phyloP scores from a whole-genome alignment of 2,888 invertebrate genomes.

The Smittia sp. region DNA sequence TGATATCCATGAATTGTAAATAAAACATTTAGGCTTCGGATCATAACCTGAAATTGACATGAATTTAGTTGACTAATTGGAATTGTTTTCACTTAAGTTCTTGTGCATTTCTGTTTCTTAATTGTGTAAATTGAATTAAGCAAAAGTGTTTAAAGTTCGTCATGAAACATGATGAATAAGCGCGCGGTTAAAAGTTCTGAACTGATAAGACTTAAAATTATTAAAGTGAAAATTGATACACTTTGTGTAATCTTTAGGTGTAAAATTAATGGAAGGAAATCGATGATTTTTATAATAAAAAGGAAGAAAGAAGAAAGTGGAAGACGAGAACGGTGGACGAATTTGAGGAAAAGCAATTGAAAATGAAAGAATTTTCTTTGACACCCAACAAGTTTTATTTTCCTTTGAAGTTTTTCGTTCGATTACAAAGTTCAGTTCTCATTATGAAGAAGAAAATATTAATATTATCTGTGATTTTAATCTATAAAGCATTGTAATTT shows the following conservation, averaged over 20 bases:
- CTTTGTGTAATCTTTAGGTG: slow-evolving; percentile 12
- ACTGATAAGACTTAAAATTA: slow-evolving; percentile 40
- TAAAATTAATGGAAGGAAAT: slow-evolving; percentile 6
- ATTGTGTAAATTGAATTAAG: slow-evolving; percentile 27
- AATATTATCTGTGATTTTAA: slow-evolving; percentile 26
- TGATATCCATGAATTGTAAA: slow-evolving; percentile 3
- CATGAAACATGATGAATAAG: slow-evolving; percentile 23
- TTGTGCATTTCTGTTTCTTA: slow-evolving; percentile 23
- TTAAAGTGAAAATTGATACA: slow-evolving; percentile 15
- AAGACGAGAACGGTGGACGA: background rate
- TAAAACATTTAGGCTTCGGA: slow-evolving; percentile 29
- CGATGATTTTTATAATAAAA: background rate
- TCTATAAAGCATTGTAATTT: slow-evolving; percentile 21
- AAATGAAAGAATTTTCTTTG: background rate
- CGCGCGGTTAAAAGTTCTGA: slow-evolving; percentile 42
- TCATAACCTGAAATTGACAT: background rate
- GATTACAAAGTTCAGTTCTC: background rate
- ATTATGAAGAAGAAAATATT: background rate
- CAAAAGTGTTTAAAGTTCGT: slow-evolving; percentile 10
- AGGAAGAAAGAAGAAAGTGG: background rate
- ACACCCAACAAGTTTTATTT: background rate
- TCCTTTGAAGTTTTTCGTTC: background rate
- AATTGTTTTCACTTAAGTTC: slow-evolving; percentile 10
- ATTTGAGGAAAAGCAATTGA: background rate
- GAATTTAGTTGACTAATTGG: slow-evolving; percentile 23